Conservation (phyloP, 1,140 invertebrate genomes). For the Microplitis demolitor region DNA sequence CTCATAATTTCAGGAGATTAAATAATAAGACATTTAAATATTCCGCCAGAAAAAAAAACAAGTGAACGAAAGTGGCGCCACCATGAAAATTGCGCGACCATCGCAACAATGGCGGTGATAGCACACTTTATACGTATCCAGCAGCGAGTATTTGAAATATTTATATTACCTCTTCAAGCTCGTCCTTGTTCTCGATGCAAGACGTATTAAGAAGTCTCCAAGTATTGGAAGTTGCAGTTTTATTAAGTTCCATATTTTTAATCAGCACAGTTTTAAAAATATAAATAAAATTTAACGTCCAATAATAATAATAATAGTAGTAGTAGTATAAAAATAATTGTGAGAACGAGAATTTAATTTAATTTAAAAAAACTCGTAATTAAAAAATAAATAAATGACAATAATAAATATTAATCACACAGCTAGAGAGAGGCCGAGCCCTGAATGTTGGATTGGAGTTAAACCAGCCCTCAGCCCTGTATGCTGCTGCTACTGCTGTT, state of each 20-base stretch:
- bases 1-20: no score
- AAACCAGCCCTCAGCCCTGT: conserved; percentile 52
- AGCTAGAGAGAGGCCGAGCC: conserved; percentile 36
- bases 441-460: conserved; percentile 10
- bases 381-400: conserved; percentile 7
- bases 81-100: conserved; percentile 44
- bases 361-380: not conserved
- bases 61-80: conserved; percentile 43
- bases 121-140: conserved; percentile 52
- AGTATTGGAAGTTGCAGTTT: conserved; percentile 41
- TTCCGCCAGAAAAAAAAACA: conserved; percentile 40
- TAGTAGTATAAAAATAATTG: not conserved
- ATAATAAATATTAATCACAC: conserved; percentile 5
- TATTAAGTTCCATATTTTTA: conserved; percentile 53
- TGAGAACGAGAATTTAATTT: no score
- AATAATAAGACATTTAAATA: conserved; percentile 43
- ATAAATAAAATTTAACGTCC: no score
- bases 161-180: conserved; percentile 78
- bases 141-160: conserved; percentile 49
- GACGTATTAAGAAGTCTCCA: conserved; percentile 64
- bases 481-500: conserved; percentile 10
- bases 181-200: conserved; percentile 81
- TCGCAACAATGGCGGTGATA: conserved; percentile 36
- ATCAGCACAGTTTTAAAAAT: conserved; percentile 1
- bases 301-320: conserved; percentile 2